Base-by-base conservation (phyloP, 2,888 invertebrate genomes). In the Mantis religiosa region DNA sequence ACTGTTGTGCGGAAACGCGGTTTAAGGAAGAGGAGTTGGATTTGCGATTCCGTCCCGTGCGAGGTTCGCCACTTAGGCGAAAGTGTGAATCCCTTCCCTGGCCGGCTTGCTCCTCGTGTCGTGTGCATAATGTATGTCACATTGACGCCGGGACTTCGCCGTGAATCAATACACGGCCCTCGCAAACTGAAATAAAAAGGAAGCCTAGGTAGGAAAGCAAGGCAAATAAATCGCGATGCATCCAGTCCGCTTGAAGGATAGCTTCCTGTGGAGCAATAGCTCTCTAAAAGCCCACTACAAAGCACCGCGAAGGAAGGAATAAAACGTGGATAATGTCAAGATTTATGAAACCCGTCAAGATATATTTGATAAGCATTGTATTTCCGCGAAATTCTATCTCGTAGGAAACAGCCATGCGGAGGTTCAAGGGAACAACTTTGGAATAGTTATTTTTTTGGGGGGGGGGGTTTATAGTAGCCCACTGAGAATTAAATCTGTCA, bases 111-210 rank as follows among this genome's bases (percentile, higher is more conserved):
- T 81, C 71, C 86, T 47, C 47, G 81, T 86, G 86, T 30, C 86
- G 20, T 81, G 86, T 86, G 86, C 86, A 86, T 86, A 86, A 86
- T 86, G 54, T 86, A 86, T 86, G 86, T 30, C 14, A 8, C 86
- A 30, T 25, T 86, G 86, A 86, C 81, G 25, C 71, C 28, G 54
- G 54, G 54, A 71, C 54, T 71, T 71, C 54, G 81, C 81, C 28
- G 28, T 25, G 86, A 86, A 86, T 86, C 86, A 86, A 86, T 86
- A 86, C 86, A 86, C 81, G 54, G 54, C 54, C 25, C 54, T 71
- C 54, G 54, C 54, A 71, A 71, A 71, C 20, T 71, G 54, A 71
- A 71, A 71, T 71, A 71, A 71, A 71, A 71, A 71, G 54, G 54
- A 71, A 71, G 54, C 54, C 54, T 71, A 71, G 54, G 54, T 71